Evolutionary conservation across 2,113 vertebrate genomes (phyloP).

Genomic region (Noturus placidus): DNA sequence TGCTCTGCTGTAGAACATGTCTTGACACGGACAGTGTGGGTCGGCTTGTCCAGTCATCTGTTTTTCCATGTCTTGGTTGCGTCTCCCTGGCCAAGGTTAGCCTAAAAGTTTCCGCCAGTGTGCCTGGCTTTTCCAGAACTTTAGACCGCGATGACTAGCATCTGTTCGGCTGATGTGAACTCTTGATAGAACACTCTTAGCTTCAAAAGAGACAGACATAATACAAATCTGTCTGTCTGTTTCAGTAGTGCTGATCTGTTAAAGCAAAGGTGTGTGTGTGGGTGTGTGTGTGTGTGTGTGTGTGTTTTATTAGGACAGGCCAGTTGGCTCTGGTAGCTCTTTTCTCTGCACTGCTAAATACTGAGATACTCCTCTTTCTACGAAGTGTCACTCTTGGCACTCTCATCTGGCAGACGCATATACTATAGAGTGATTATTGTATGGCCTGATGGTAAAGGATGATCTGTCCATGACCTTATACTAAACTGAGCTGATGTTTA

Average conservation of each 20-base stretch:
- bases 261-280: slow-evolving; percentile 18
- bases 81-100: slow-evolving; percentile 57
- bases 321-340: slow-evolving; percentile 21
- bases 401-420: slow-evolving; percentile 1
- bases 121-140: slow-evolving; percentile 61
- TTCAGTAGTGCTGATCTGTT: slow-evolving; percentile 38
- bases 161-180: slow-evolving; percentile 56
- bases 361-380: slow-evolving; percentile 14
- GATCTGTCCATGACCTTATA: neutral
- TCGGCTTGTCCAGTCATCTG: slow-evolving; percentile 56
- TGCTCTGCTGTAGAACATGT: slow-evolving; percentile 56
- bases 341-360: slow-evolving; percentile 19
- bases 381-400: slow-evolving; percentile 10
- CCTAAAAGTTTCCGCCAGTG: slow-evolving; percentile 74
- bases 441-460: slow-evolving; percentile 5
- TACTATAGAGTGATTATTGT: neutral
- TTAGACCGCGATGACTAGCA: slow-evolving; percentile 56
- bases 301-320: slow-evolving; percentile 11
- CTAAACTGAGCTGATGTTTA: slow-evolving; percentile 60
- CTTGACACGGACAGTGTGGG: slow-evolving; percentile 61
- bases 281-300: slow-evolving; percentile 32
- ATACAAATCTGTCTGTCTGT: slow-evolving; percentile 56
- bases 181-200: slow-evolving; percentile 63
- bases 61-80: slow-evolving; percentile 73
- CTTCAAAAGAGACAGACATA: slow-evolving; percentile 48